Evolutionary conservation across 2,888 invertebrate genomes (phyloP).

Genomic region (Iselma pallidipennis): DNA sequence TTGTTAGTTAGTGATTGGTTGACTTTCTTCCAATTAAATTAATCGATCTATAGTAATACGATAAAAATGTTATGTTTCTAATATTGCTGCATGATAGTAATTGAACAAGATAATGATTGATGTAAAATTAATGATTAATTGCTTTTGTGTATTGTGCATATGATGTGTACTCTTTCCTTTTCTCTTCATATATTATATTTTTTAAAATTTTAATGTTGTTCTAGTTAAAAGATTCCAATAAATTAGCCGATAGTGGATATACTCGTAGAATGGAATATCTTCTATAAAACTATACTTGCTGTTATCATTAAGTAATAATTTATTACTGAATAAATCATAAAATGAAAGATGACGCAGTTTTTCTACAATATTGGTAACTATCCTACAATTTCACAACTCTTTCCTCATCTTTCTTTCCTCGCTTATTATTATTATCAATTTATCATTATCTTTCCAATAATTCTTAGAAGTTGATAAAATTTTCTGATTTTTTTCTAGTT

Average conservation of each 20-base stretch:
- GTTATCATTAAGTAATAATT: neutral
- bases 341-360: neutral
- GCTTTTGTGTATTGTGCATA: conserved; percentile 17
- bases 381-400: neutral
- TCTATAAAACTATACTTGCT: no score
- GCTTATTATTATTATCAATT: no score
- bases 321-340: neutral
- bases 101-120: neutral
- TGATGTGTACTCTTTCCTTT: neutral
- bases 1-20: no score
- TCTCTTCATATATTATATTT: neutral
- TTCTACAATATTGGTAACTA: neutral
- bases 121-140: conserved; percentile 11
- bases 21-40: neutral
- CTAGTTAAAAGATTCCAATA: conserved; percentile 16
- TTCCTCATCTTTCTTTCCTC: neutral
- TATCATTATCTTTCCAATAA: no score
- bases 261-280: no score
- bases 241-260: conserved; percentile 18
- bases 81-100: no score
- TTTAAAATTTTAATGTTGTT: neutral
- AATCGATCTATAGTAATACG: neutral
- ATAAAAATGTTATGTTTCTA: neutral
- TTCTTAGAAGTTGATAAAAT: neutral
- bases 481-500: no score